Evolutionary conservation across 2,797 vertebrate genomes (phyloP), one percentile per base, ranked within the genome.

Genomic region (Labroides dimidiatus): DNA sequence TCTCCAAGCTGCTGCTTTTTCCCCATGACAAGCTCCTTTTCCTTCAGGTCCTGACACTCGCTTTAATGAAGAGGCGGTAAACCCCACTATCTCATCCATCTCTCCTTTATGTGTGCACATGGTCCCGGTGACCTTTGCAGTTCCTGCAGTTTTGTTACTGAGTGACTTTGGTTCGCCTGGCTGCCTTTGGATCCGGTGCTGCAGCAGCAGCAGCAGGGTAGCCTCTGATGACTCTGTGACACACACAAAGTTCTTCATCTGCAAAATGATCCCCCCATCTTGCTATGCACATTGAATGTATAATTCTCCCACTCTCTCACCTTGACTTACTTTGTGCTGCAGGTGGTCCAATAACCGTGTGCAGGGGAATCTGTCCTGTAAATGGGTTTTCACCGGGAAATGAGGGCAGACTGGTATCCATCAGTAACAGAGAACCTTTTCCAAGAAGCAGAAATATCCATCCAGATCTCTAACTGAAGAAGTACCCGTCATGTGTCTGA

Each of bases 211-310:
- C 51, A 33, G 50, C 52, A 48, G 63, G 69, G 23, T 51, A 43
- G 53, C 70, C 64, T 56, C 78, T 49, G 41, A 66, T 80, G 81
- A 80, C 81, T 83, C 66, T 63, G 24, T 76, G 75, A 84, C 73
- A 79, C 77, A 72, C 64, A 72, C 62, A 21, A 75, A 81, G 71
- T 84, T 87, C 58, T 59, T 78, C 71, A 84, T 82, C 73, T 79
- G 73, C 58, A 51, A 84, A 82, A 78, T 69, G 76, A 58, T 66
- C 2, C 57, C 62, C 72, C 62, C n/a, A n/a, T n/a, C n/a, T 71
- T 56, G 71, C 66, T 47, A 57, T 62, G 79, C 69, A 58, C 57
- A 54, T 75, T 64, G 65, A 77, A 82, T 83, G 24, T 57, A 14
- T 67, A 87, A 77, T 80, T 73, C 42, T 68, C 6, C 27, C 19